Conservation (phyloP, 2,797 vertebrate species). For the Phrynocephalus forsythii region DNA sequence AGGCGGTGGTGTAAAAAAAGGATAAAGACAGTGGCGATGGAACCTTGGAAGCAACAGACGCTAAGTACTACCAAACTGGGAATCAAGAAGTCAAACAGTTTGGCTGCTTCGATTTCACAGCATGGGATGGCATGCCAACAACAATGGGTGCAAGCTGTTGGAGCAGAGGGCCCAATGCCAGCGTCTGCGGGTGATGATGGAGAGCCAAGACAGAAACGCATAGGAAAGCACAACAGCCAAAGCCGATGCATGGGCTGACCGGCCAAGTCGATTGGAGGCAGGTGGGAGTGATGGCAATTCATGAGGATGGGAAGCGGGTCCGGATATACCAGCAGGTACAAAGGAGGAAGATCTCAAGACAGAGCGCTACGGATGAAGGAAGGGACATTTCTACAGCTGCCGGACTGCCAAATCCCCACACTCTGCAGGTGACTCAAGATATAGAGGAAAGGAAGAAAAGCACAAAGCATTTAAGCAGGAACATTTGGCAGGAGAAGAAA, state of each 20-base stretch:
- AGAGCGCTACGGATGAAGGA: conserved; percentile 63
- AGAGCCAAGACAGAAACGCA: conserved; percentile 74
- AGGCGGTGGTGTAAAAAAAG: conserved; percentile 18
- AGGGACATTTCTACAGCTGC: conserved; percentile 71
- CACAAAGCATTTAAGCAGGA: conserved; percentile 47
- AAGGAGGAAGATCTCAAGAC: conserved; percentile 70
- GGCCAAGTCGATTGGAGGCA: conserved; percentile 63
- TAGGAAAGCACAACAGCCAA: conserved; percentile 78
- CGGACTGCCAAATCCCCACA: conserved; percentile 73
- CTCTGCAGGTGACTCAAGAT: conserved; percentile 74
- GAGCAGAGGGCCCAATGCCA: conserved; percentile 72
- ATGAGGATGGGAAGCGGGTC: conserved; percentile 75
- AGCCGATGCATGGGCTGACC: conserved; percentile 74
- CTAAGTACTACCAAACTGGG: conserved; percentile 71
- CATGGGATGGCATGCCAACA: conserved; percentile 70
- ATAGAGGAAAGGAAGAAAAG: conserved; percentile 71
- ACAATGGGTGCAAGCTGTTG: conserved; percentile 67
- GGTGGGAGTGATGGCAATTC: conserved; percentile 72
- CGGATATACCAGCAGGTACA: conserved; percentile 72
- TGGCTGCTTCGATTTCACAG: conserved; percentile 64
- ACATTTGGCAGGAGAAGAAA: conserved; percentile 45
- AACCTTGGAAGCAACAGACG: conserved; percentile 69
- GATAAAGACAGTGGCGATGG: conserved; percentile 77
- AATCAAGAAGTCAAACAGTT: conserved; percentile 71
- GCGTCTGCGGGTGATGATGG: conserved; percentile 66